Base-by-base conservation (phyloP, 2,113 vertebrate genomes). In the Psilopogon haemacephalus region DNA sequence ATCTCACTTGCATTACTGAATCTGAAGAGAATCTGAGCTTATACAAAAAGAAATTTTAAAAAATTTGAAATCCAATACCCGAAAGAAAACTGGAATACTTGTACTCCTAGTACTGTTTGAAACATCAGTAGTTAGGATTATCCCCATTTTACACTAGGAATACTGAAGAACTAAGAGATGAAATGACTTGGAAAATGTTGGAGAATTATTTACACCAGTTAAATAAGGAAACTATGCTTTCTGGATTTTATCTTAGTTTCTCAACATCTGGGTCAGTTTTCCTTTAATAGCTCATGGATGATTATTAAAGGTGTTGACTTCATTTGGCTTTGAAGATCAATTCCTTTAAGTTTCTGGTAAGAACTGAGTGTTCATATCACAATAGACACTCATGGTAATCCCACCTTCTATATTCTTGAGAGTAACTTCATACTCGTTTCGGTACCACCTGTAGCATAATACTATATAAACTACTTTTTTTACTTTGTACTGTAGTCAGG, bases 281-380 rank as follows among this genome's bases (percentile, higher is more conserved):
- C 11, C 24, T 71, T 63, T 81, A 72, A 9, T 37, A 44, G n/a
- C 2, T 56, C 26, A 68, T 48, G 37, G 35, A 40, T 54, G 32
- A 72, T 79, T 82, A 77, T 52, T 68, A 82, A 84, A 64, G 18
- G 15, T 65, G 17, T 79, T 79, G n/a, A 88, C 80, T 48, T 12
- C 40, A 33, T 80, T 78, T 69, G 27, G 5, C 38, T 95, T 91
- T 89, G 67, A 95, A 75, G 40, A 28, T 60, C 72, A 85, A 92
- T 87, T 86, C 71, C 30, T 26, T 75, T 58, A 87, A 85, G 35
- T 5, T 82, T 44, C 63, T 73, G 28, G 27, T 54, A 48, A 82
- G 42, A 91, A 82, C 32, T 76, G 40, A 38, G 35, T 81, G 68
- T 80, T 74, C 70, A 46, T 56, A 60, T 71, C 81, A 86, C 70